A percentile compares a stretch with the other conserved stretches of the same genome.
Conservation (phyloP, 2,113 vertebrate genomes). For the Zosterops pallidus region DNA sequence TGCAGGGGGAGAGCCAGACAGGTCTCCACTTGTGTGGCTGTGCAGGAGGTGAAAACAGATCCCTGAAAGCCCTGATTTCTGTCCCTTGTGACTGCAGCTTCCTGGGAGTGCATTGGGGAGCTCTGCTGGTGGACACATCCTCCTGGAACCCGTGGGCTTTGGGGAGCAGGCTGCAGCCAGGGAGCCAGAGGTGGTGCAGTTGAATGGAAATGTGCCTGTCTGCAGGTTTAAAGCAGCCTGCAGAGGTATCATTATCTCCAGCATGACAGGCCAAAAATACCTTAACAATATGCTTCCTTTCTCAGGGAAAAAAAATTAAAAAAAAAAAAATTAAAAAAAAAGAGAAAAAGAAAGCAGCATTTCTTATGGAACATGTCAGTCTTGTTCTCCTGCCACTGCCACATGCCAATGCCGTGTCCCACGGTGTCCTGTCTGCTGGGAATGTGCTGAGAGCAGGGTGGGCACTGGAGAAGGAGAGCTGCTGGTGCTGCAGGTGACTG, state of each 20-base stretch:
- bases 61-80: neutral
- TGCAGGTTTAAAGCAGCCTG: neutral
- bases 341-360: neutral
- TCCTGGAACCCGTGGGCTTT: neutral
- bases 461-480: accelerated
- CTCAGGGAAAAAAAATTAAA: neutral
- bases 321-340: neutral
- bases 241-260: neutral
- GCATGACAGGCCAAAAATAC: neutral
- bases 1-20: neutral
- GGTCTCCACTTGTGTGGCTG: neutral
- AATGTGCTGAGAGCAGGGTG: neutral
- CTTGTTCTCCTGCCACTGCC: neutral
- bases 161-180: neutral
- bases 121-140: neutral
- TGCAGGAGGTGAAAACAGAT: neutral
- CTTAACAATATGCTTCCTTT: neutral
- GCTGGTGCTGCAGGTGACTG: neutral
- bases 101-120: neutral
- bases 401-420: neutral
- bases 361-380: neutral
- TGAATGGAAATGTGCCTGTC: neutral
- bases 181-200: neutral
- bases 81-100: neutral
- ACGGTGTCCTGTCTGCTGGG: neutral